Evolutionary conservation across 2,888 invertebrate genomes (phyloP).

Genomic region (Heliothis peltigera): DNA sequence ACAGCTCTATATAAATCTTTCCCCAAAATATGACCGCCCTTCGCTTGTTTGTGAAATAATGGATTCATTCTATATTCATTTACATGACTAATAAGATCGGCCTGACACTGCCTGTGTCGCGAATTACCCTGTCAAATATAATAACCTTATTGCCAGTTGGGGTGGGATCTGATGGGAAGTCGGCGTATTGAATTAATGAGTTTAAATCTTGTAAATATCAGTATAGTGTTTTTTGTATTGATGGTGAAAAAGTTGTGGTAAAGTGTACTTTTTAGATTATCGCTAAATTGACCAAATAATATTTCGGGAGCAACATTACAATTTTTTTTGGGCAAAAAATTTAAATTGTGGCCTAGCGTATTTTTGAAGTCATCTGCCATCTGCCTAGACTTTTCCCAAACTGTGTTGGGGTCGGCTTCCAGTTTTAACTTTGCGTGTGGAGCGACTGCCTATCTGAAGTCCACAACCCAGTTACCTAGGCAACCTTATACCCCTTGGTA

Average conservation of each 20-base stretch:
- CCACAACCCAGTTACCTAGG: too few relatives aligned
- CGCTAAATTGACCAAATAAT: too few relatives aligned
- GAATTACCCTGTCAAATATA: constrained; percentile 87
- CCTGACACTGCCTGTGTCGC: constrained; percentile 79
- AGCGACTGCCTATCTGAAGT: too few relatives aligned
- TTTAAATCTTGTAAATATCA: constrained; percentile 33
- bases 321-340: too few relatives aligned
- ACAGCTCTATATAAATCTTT: constrained; percentile 70
- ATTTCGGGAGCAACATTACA: too few relatives aligned
- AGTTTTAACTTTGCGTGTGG: too few relatives aligned
- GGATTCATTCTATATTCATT: constrained; percentile 90
- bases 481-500: too few relatives aligned
- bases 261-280: not conserved
- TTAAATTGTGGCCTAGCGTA: too few relatives aligned
- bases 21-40: constrained; percentile 81
- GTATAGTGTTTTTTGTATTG: constrained; percentile 6
- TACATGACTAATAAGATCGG: constrained; percentile 88
- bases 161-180: constrained; percentile 64
- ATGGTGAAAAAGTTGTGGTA: constrained; percentile 14
- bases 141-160: constrained; percentile 74
- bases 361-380: too few relatives aligned
- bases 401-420: too few relatives aligned
- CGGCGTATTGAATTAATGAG: constrained; percentile 53
- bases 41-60: constrained; percentile 88
- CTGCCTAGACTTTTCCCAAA: too few relatives aligned